Conservation (phyloP, 1,140 invertebrate species). For the Radopholus similis region DNA sequence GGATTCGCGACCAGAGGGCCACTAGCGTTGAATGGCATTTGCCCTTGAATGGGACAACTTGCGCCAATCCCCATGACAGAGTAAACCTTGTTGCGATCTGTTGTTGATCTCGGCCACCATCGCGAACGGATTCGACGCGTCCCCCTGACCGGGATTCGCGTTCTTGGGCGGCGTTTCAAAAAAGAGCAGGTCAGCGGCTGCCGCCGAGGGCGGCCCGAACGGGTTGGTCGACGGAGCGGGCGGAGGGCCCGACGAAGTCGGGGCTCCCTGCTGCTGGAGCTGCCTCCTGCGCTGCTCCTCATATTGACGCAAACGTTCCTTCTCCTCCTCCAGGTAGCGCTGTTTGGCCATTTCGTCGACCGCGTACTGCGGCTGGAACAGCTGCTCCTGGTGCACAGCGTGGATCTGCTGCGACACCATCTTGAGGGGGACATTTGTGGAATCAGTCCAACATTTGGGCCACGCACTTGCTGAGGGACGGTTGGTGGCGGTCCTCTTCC, state of each 20-base stretch:
- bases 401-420: slow-evolving; percentile 44
- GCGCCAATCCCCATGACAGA: not conserved
- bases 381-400: slow-evolving; percentile 19
- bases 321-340: slow-evolving; percentile 56
- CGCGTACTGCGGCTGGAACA: not conserved
- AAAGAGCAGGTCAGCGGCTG: slow-evolving; percentile 13
- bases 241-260: slow-evolving; percentile 39
- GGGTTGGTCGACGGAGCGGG: not conserved
- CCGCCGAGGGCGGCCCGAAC: not conserved
- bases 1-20: not conserved
- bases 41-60: not conserved
- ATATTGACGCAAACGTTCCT: slow-evolving; percentile 55
- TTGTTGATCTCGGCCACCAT: slow-evolving; percentile 16
- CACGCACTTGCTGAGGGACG: slow-evolving; percentile 11
- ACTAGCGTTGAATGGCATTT: not conserved
- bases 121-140: slow-evolving; percentile 32
- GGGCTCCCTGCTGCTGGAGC: slow-evolving; percentile 64
- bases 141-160: slow-evolving; percentile 2
- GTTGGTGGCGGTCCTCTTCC: slow-evolving; percentile 48
- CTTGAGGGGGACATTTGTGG: slow-evolving; percentile 15
- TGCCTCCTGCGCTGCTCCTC: slow-evolving; percentile 52
- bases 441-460: not conserved
- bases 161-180: slow-evolving; percentile 28
- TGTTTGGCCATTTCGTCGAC: slow-evolving; percentile 53
- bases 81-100: slow-evolving; percentile 16